Percentiles rank a stretch among this genome's conserved stretches.
phyloP scores from a whole-genome alignment of 2,113 vertebrate species.

The Hippocampus mohnikei region DNA sequence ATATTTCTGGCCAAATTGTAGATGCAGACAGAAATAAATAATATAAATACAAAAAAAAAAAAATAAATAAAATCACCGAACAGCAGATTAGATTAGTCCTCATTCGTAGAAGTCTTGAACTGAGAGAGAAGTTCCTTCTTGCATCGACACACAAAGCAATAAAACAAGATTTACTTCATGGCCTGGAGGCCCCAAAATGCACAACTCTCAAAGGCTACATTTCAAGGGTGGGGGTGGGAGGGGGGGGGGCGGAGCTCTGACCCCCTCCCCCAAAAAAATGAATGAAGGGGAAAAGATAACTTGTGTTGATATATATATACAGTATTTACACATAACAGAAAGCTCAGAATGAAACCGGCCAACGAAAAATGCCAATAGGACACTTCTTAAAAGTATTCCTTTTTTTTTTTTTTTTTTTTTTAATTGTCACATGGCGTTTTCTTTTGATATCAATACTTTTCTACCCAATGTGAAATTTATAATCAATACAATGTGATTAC shows the following conservation, averaged over 20 bases:
- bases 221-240: too few relatives aligned
- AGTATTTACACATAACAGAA: constrained; percentile 80
- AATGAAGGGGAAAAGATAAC: constrained; percentile 7
- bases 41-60: constrained; percentile 51
- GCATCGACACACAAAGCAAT: constrained; percentile 61
- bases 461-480: constrained; percentile 40
- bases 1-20: constrained; percentile 69
- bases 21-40: constrained; percentile 67
- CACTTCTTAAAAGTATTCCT: constrained; percentile 72
- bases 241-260: too few relatives aligned
- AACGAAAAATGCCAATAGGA: constrained; percentile 82
- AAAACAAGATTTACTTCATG: constrained; percentile 37
- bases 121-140: constrained; percentile 62
- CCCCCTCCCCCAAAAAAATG: constrained; percentile 11
- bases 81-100: constrained; percentile 19
- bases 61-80: constrained; percentile 46
- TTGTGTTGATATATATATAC: constrained; percentile 68
- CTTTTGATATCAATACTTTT: constrained; percentile 84
- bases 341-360: constrained; percentile 78
- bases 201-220: constrained; percentile 18
- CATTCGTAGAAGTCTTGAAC: constrained; percentile 21
- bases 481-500: constrained; percentile 26
- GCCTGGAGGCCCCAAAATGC: constrained; percentile 32
- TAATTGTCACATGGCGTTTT: constrained; percentile 68
- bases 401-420: constrained; percentile 49